Percentiles rank a stretch among this genome's conserved stretches.
phyloP scores from a whole-genome alignment of 2,113 vertebrate species.

The Alethe castanea region DNA sequence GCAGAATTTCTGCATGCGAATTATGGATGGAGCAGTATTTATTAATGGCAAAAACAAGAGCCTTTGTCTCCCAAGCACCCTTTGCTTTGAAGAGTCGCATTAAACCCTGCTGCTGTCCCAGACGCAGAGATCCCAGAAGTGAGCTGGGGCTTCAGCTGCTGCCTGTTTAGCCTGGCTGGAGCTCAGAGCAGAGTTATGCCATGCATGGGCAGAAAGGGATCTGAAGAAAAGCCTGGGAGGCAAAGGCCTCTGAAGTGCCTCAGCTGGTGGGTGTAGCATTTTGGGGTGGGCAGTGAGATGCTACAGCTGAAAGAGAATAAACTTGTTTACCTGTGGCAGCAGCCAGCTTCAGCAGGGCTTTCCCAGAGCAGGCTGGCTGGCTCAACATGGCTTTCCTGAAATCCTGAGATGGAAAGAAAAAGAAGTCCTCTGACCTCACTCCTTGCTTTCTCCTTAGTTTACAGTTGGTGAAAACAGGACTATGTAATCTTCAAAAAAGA shows the following conservation, averaged over 20 bases:
- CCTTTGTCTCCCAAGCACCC: neutral
- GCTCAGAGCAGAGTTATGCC: accelerated
- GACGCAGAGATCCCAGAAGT: accelerated
- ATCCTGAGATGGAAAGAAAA: neutral
- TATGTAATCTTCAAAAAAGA: neutral
- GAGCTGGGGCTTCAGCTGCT: neutral
- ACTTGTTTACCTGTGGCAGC: neutral
- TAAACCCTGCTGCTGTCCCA: neutral
- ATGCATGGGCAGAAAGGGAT: neutral
- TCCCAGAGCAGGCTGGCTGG: neutral
- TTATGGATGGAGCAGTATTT: constrained; percentile 5
- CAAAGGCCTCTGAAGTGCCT: neutral
- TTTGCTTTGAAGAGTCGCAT: neutral
- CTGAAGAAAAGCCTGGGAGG: neutral
- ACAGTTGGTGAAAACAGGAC: neutral
- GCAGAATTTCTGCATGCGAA: neutral
- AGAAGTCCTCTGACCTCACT: neutral
- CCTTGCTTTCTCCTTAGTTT: neutral
- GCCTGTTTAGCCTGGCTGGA: neutral
- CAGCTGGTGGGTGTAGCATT: accelerated
- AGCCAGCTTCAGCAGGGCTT: neutral
- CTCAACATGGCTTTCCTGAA: neutral
- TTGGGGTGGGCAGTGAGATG: accelerated
- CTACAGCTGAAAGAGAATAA: neutral
- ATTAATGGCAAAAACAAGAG: neutral